Base-by-base conservation (phyloP, 2,113 vertebrate genomes). In the Pristiophorus japonicus region DNA sequence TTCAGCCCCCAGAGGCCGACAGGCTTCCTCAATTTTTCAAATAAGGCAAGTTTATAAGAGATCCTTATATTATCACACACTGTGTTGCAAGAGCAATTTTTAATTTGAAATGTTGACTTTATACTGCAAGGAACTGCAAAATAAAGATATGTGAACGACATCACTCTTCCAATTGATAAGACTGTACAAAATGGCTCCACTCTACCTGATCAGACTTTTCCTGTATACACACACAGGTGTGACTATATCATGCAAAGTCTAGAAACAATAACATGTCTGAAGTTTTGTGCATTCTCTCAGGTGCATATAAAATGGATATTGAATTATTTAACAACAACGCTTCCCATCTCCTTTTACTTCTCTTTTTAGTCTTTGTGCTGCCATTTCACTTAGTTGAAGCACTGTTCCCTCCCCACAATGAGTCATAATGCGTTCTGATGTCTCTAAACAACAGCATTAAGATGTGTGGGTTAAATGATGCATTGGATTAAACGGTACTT, bases 371-470 rank as follows among this genome's bases (percentile, higher is more conserved):
- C 92, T 70, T 11, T 94, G 45, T 27, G 34, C 42, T 70, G 93
- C 30, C 10, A 94, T 18, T 94, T 94, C 66, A 73, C 66, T 70
- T 47, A 11, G 24, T 11, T 45, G 42, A 94, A 94, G 73, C 66
- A 67, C 27, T 51, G 24, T 67, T 70, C 24, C 66, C 45, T 94
- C 93, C 93, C 66, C 66, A 70, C 65, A 94, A 94, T 94, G 93
- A 73, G 93, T 94, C 93, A 94, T 47, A 94, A 93, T 66, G 63
- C 38, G 20, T 30, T 42, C 59, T 92, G 90, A 45, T 90, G n/a
- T 90, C 93, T 94, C 38, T 22, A 30, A 94, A 51, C 66, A 67
- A 51, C 38, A 45, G 45, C 55, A 59, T 90, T 59, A 90, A 59
- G 11, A 94, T 51, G 45, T 94, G 66, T 94, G 27, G 66, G 93